Base-by-base conservation (phyloP, 2,888 invertebrate genomes). In the Caenorhabditis zanzibari region DNA sequence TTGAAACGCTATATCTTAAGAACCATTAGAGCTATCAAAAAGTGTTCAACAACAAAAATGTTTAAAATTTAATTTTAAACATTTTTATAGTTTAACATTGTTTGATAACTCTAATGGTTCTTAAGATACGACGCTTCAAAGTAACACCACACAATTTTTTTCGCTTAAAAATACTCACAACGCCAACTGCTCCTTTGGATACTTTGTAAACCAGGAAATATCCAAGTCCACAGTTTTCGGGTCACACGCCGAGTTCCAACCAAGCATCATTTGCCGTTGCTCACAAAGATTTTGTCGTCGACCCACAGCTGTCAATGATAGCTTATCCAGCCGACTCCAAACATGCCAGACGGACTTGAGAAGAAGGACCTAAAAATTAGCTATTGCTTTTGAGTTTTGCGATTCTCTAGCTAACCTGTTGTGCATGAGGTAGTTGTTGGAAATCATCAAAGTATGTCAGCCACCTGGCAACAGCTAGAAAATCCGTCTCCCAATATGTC, bases 361-460 rank as follows among this genome's bases (percentile, higher is more conserved):
- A 4, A 85, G 63, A 10, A 75, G 58, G 6, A 84, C 38, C 82
- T 74, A 35, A 4, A 52, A 38, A 49, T 22, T 22, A 28, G n/a
- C n/a, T n/a, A 22, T 44, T 7, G 19, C 5, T 41, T 24, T 10
- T 7, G 7, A 32, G 32, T 7, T 32, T 32, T 32, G 32, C 4
- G 7, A 6, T 32, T 32, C 32, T 7, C 32, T 32, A 4, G 32
- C 7, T 41, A n/a, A 83, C 85, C 79, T 85, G 84, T 14, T 85
- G 84, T 6, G 77, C 79, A 26, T 81, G 69, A 1, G 85, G 84
- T n/a, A 85, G 26, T 12, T 24, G 9, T 19, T 71, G 76, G 49
- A 85, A 85, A 22, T 85, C 84, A 19, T 74, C 69, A 52, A 79
- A 81, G 61, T 84, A 83, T 38, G 81, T 81, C 52, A 82, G 35